Percentiles rank a stretch among this genome's conserved stretches.
phyloP scores from a whole-genome alignment of 2,113 vertebrate species.

The Hippocampus guttulatus region DNA sequence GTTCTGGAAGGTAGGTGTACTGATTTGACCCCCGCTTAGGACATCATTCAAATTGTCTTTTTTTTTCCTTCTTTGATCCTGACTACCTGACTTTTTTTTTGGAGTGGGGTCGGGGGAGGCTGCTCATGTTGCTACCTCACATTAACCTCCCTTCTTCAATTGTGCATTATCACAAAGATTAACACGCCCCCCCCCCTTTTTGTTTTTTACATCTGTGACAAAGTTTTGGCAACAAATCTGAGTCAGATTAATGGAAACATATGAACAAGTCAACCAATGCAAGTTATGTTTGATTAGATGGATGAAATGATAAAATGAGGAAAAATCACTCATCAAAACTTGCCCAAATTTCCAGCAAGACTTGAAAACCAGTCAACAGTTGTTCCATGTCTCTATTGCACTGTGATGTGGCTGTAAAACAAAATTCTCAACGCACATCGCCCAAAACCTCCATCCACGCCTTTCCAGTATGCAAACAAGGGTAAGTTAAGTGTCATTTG shows the following conservation, averaged over 20 bases:
- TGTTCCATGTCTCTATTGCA: slow-evolving; percentile 64
- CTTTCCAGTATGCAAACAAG: slow-evolving; percentile 42
- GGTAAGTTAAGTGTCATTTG: slow-evolving; percentile 25
- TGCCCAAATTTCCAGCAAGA: slow-evolving; percentile 32
- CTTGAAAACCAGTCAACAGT: slow-evolving; percentile 39
- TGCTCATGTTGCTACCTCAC: not conserved
- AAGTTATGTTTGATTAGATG: slow-evolving; percentile 28
- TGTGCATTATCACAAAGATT: not conserved
- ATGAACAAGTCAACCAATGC: slow-evolving; percentile 20
- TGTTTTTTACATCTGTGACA: slow-evolving; percentile 10
- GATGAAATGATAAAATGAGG: slow-evolving; percentile 24
- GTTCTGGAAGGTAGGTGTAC: not conserved
- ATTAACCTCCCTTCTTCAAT: not conserved
- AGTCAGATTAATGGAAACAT: slow-evolving; percentile 14
- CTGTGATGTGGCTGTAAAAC: slow-evolving; percentile 44
- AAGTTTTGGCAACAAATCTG: slow-evolving; percentile 5
- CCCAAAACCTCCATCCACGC: slow-evolving; percentile 9
- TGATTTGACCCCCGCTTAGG: not conserved
- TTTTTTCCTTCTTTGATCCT: not conserved
- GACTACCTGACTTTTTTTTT: not conserved
- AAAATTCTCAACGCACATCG: slow-evolving; percentile 27
- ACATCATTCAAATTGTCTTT: too few relatives aligned
- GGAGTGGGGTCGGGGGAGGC: not conserved
- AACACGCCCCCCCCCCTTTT: too few relatives aligned
- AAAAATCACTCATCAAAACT: slow-evolving; percentile 28